Evolutionary conservation across 1,140 invertebrate genomes (phyloP).

Genomic region (Cydia strobilella): DNA sequence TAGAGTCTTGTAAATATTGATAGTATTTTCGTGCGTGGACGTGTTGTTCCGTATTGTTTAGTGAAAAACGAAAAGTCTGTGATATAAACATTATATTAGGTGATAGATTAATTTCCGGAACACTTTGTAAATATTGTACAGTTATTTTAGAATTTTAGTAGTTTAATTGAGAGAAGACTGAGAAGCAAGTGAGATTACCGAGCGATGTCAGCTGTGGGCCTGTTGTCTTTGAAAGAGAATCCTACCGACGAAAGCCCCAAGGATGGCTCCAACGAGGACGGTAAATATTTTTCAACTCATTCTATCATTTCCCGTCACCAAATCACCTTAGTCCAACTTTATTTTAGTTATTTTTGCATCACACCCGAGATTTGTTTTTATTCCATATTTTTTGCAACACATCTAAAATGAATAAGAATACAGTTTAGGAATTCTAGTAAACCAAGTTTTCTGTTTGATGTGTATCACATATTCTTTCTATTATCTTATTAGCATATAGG

Average conservation of each 20-base stretch:
- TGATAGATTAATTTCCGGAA: slow-evolving; percentile 76
- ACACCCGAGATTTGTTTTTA: slow-evolving; percentile 15
- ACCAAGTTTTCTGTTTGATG: not conserved
- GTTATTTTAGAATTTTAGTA: slow-evolving; percentile 76
- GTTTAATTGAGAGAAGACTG: slow-evolving; percentile 78
- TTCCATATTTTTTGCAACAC: slow-evolving; percentile 5
- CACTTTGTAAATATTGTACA: slow-evolving; percentile 78
- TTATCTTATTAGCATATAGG: slow-evolving; percentile 23
- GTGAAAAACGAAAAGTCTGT: slow-evolving; percentile 81
- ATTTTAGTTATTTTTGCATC: slow-evolving; percentile 12
- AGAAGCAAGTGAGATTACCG: slow-evolving; percentile 66
- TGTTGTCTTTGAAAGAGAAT: slow-evolving; percentile 76
- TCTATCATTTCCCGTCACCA: not conserved
- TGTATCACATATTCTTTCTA: slow-evolving; percentile 16
- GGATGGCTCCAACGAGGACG: slow-evolving; percentile 51
- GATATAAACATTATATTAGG: slow-evolving; percentile 80
- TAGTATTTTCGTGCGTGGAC: slow-evolving; percentile 79
- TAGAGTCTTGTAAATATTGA: slow-evolving; percentile 76
- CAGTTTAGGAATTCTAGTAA: not conserved
- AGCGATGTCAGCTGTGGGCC: slow-evolving; percentile 79
- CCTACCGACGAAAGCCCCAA: slow-evolving; percentile 62
- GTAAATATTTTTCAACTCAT: slow-evolving; percentile 42
- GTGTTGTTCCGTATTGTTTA: slow-evolving; percentile 79
- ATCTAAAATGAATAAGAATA: slow-evolving; percentile 12
- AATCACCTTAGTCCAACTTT: not conserved